Conservation (phyloP, 1,140 invertebrate species). For the Phortica variegata region DNA sequence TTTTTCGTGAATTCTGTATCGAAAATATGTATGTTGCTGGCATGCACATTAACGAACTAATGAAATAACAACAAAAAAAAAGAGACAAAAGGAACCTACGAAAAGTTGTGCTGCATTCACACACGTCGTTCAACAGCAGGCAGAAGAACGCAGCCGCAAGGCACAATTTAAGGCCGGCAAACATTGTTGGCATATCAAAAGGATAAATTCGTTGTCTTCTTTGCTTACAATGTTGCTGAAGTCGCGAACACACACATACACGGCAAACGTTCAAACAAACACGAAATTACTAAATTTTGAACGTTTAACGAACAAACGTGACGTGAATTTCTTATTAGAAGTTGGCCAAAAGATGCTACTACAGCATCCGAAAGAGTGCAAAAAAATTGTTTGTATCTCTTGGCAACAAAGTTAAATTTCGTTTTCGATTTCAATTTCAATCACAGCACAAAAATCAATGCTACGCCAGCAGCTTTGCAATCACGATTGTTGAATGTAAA, state of each 20-base stretch:
- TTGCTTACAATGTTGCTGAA: not conserved
- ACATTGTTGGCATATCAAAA: not conserved
- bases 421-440: not conserved
- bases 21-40: not conserved
- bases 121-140: slow-evolving; percentile 17
- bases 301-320: no score
- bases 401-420: not conserved
- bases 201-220: not conserved
- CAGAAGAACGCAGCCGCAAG: slow-evolving; percentile 20
- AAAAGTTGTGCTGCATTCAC: slow-evolving; percentile 29
- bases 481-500: no score
- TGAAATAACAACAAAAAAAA: not conserved
- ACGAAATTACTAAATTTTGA: not conserved
- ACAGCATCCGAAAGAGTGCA: no score
- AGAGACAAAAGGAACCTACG: slow-evolving; percentile 28
- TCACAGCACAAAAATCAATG: no score
- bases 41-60: no score
- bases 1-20: not conserved
- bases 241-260: not conserved
- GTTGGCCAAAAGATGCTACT: no score
- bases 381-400: no score
- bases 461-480: slow-evolving; percentile 15
- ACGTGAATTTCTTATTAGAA: no score
- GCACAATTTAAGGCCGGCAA: not conserved
- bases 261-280: not conserved